Percentiles rank a stretch among this genome's conserved stretches.
These are phyloP conservation scores for Alces alces DNA, from an alignment of 2,113 vertebrate species.

Conservation along the genomic window DNA sequence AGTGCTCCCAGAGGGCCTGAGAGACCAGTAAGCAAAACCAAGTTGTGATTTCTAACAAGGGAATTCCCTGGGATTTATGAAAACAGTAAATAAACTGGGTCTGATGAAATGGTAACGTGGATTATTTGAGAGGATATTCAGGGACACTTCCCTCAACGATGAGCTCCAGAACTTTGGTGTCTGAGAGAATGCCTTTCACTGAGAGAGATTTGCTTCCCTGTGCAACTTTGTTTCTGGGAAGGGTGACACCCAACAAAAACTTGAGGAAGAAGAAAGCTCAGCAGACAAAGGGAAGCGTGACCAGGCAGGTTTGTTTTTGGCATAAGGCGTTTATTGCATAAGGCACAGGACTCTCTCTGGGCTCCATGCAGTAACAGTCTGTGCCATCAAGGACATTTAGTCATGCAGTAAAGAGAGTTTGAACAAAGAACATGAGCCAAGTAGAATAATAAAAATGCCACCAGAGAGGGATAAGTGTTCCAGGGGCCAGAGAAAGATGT, in stretches of 20 bases:
- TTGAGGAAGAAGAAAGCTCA: not conserved
- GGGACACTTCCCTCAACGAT: not conserved
- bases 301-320: not conserved
- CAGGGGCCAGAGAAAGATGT: not conserved
- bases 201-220: not conserved
- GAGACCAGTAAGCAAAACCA: slow-evolving; percentile 10
- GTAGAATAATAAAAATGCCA: not conserved
- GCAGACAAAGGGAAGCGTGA: not conserved
- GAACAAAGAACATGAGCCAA: not conserved
- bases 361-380: not conserved
- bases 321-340: not conserved
- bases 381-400: not conserved
- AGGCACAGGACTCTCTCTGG: not conserved
- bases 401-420: not conserved
- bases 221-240: not conserved
- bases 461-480: not conserved
- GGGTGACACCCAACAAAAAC: not conserved
- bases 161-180: not conserved
- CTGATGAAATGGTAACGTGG: not conserved
- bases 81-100: not conserved
- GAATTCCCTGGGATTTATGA: not conserved
- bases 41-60: not conserved
- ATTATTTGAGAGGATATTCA: not conserved
- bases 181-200: not conserved
- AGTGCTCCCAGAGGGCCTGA: not conserved